These are phyloP conservation scores for Hymenopus coronatus DNA, from an alignment of 2,888 invertebrate genomes.

Conservation along the genomic window DNA sequence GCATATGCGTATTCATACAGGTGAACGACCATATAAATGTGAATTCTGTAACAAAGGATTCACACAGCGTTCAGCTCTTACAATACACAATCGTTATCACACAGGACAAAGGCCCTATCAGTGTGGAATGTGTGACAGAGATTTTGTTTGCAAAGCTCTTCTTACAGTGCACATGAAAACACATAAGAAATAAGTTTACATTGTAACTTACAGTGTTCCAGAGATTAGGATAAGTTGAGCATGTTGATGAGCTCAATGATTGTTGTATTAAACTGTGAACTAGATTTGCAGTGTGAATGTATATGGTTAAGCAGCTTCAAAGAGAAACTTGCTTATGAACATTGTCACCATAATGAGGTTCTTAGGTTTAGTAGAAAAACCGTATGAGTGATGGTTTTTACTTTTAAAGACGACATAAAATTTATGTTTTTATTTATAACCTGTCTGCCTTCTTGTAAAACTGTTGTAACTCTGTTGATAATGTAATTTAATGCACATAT, in stretches of 20 bases:
- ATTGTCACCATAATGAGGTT: no score
- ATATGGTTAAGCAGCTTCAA: background rate
- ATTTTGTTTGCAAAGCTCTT: conserved; percentile 49
- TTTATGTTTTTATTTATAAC: no score
- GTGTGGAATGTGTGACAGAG: conserved; percentile 47
- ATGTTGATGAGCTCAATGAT: no score
- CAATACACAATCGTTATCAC: conserved; percentile 51
- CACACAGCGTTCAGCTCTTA: conserved; percentile 52
- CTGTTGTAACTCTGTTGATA: no score
- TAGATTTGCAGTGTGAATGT: no score
- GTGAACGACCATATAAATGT: conserved; percentile 52
- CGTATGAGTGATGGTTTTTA: no score
- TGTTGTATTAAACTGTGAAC: no score
- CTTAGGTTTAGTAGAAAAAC: no score
- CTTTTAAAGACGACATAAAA: no score
- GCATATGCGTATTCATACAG: conserved; percentile 51
- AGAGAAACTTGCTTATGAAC: no score
- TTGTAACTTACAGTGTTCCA: background rate
- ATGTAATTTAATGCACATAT: no score
- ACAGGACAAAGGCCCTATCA: conserved; percentile 50
- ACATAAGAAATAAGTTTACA: conserved; percentile 18
- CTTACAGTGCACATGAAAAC: conserved; percentile 45
- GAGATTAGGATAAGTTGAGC: background rate
- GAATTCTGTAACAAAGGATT: conserved; percentile 52
- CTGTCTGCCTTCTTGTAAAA: no score